Conservation (phyloP, 64 coral and sea anemone species). For the Stichodactyla helianthus region DNA sequence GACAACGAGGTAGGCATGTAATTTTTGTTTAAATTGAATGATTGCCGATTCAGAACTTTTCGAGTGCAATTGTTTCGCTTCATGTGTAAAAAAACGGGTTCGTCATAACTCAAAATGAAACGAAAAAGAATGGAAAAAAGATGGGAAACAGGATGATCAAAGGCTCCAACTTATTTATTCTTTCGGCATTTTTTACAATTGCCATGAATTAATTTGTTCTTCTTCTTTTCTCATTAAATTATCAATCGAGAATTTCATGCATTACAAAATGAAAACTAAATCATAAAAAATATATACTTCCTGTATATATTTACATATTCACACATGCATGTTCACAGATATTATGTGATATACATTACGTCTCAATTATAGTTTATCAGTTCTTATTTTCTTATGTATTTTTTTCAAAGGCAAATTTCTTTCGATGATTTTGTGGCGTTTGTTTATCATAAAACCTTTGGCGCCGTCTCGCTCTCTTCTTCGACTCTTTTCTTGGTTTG, state of each 20-base stretch:
- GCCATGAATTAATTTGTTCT: background rate
- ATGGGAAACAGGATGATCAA: too few relatives aligned
- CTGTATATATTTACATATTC: background rate
- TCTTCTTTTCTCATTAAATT: constrained; percentile 1
- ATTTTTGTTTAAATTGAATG: background rate
- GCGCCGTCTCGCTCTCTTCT: too few relatives aligned
- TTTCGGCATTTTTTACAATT: background rate
- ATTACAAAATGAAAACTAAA: background rate
- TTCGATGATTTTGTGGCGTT: too few relatives aligned
- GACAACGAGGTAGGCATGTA: background rate
- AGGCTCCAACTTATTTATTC: background rate
- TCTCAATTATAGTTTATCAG: too few relatives aligned
- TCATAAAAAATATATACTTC: background rate
- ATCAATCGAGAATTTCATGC: background rate
- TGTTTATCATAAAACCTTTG: too few relatives aligned
- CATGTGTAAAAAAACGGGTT: background rate
- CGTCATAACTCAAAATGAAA: too few relatives aligned
- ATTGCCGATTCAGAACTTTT: background rate
- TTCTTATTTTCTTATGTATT: too few relatives aligned
- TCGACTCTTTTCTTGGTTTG: too few relatives aligned
- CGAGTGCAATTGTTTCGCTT: background rate
- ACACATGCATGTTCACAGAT: too few relatives aligned
- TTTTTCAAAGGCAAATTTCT: too few relatives aligned
- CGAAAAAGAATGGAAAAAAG: too few relatives aligned
- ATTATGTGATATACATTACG: too few relatives aligned